Percentiles rank a stretch among this genome's conserved stretches.
Conservation (phyloP, 2,113 vertebrate genomes). For the Ictalurus furcatus region DNA sequence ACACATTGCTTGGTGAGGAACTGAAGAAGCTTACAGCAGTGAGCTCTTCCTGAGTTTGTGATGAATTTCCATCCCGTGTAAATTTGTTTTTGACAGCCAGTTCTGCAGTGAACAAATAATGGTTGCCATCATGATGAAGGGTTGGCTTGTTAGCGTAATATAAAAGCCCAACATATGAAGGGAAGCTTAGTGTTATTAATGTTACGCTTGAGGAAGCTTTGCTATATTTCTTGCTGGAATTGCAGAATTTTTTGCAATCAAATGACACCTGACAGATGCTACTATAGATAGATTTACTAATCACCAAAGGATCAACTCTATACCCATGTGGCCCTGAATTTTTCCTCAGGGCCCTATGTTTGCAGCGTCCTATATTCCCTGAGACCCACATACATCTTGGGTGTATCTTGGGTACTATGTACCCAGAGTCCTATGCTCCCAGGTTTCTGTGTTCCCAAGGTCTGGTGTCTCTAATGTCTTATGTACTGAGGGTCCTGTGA, state of each 20-base stretch:
- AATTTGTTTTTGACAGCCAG: background rate
- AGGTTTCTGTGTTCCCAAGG: no score
- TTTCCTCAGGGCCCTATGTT: background rate
- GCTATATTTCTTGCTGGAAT: background rate
- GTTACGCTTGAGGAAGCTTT: background rate
- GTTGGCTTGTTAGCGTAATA: background rate
- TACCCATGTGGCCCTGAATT: background rate
- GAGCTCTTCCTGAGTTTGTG: background rate
- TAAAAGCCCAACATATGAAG: background rate
- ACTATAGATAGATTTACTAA: background rate
- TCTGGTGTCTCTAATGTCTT: background rate
- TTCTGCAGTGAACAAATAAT: no score
- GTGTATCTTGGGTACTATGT: background rate
- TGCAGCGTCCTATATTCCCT: background rate
- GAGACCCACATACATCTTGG: background rate
- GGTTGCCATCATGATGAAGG: background rate
- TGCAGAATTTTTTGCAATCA: background rate
- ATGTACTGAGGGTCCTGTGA: background rate
- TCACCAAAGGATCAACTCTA: background rate
- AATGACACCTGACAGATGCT: background rate
- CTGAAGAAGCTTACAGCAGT: constrained; percentile 2
- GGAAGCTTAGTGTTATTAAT: background rate
- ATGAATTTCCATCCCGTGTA: background rate
- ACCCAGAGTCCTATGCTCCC: background rate
- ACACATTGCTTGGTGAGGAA: background rate